Conservation (phyloP, 92 coral and sea anemone species). For the Phenganax marumi region DNA sequence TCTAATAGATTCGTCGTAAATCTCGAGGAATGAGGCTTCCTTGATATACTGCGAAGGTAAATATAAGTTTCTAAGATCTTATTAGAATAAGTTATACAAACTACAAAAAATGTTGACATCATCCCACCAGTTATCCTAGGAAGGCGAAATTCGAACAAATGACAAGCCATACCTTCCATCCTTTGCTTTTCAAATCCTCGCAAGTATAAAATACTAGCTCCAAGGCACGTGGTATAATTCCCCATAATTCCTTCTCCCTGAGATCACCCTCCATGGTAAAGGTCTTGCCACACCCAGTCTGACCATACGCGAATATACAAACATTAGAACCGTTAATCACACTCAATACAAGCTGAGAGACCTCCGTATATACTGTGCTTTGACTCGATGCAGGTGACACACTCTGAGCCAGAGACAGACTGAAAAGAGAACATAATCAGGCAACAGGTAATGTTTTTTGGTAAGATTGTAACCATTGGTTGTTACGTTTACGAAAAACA, state of each 20-base stretch:
- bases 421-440: constrained; percentile 38
- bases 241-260: constrained; percentile 54
- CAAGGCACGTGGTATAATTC: constrained; percentile 93
- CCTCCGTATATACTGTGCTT: constrained; percentile 73
- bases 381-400: constrained; percentile 60
- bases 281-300: constrained; percentile 95
- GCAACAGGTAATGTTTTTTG: no score
- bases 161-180: constrained; percentile 73
- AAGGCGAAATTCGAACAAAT: not conserved
- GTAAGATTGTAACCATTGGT: no score
- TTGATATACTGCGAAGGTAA: constrained; percentile 68
- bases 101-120: no score
- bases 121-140: no score
- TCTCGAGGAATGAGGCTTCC: constrained; percentile 89
- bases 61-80: not conserved
- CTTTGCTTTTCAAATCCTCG: constrained; percentile 69
- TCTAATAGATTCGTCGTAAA: constrained; percentile 85
- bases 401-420: constrained; percentile 72
- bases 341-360: constrained; percentile 86
- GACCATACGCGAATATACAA: constrained; percentile 95
- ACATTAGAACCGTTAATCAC: constrained; percentile 92
- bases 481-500: no score
- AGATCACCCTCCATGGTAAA: constrained; percentile 93
- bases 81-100: not conserved
- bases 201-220: constrained; percentile 76